Evolutionary conservation across 2,113 vertebrate species (phyloP), one percentile per base, ranked within the genome.

Genomic region (Pollimyrus isidori): DNA sequence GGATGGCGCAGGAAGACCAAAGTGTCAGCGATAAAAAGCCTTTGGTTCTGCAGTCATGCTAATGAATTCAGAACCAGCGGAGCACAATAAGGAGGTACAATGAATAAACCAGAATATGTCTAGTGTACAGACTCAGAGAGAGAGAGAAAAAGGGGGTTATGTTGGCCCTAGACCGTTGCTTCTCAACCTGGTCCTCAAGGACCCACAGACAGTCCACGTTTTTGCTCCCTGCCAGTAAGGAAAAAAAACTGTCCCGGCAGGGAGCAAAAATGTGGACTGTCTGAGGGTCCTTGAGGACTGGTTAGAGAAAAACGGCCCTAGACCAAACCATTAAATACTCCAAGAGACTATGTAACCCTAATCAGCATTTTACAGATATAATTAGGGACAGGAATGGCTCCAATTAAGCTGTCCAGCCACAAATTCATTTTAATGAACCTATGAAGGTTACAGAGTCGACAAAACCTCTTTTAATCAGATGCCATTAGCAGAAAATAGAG

Each of bases 361-460:
- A 88, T 88, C n/a, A 58, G 76, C 26, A 58, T n/a, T 88, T 35
- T 88, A 39, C 76, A 52, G 80, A 39, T 26, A 84, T 30, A n/a
- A 88, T 85, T 88, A 90, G 53, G 88, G 26, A 87, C 87, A 80
- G 45, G 85, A 86, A 88, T 88, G 76, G 80, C 53, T 82, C 46
- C 76, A 50, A 84, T 85, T 86, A 90, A 88, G 80, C 17, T 46
- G 46, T 48, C 53, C 87, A 86, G 80, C 82, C 90, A 90, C 83
- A 90, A 73, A 90, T 85, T 58, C 50, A 88, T 88, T 69, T 88
- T 88, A 88, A 88, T 65, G 58, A 88, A 88, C 35, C 58, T 26
- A 17, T 58, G 49, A 58, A 82, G 88, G 50, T 58, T 58, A 89
- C 19, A 26, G 21, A 35, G 76, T 9, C 56, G 50, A 26, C 73